These are phyloP conservation scores for Linnaemya tessellans DNA, from an alignment of 2,888 invertebrate species.

Conservation along the genomic window DNA sequence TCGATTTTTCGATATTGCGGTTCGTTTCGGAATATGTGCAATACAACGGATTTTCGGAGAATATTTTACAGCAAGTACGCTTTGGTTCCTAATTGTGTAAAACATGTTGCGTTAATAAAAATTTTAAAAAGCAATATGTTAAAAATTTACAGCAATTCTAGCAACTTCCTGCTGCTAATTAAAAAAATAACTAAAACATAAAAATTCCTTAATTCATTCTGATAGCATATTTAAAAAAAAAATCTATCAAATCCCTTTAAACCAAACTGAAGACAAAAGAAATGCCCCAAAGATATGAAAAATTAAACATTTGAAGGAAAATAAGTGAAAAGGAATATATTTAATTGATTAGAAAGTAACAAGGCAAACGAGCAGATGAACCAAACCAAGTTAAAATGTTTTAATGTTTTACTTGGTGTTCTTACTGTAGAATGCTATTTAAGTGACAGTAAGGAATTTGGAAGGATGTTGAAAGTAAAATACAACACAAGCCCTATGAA, in stretches of 20 bases:
- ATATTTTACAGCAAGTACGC: too few species aligned
- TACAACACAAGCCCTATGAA: background rate
- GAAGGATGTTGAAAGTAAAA: slow-evolving; percentile 17
- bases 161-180: too few species aligned
- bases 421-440: slow-evolving; percentile 40
- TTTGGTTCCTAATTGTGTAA: too few species aligned
- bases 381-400: slow-evolving; percentile 18
- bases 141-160: too few species aligned
- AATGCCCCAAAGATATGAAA: background rate
- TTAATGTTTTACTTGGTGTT: slow-evolving; percentile 4
- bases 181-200: too few species aligned
- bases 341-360: slow-evolving; percentile 64
- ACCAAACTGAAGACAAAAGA: background rate
- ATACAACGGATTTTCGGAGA: background rate
- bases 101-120: too few species aligned
- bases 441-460: slow-evolving; percentile 38
- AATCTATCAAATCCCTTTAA: slow-evolving; percentile 5
- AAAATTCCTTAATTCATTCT: too few species aligned
- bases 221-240: slow-evolving; percentile 18
- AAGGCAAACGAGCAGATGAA: slow-evolving; percentile 55
- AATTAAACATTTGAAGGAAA: slow-evolving; percentile 29
- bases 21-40: too few species aligned
- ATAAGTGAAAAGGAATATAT: slow-evolving; percentile 42
- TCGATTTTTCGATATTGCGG: too few species aligned
- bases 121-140: too few species aligned